Conservation (phyloP, 2,797 vertebrate species). For the Hybognathus amarus region DNA sequence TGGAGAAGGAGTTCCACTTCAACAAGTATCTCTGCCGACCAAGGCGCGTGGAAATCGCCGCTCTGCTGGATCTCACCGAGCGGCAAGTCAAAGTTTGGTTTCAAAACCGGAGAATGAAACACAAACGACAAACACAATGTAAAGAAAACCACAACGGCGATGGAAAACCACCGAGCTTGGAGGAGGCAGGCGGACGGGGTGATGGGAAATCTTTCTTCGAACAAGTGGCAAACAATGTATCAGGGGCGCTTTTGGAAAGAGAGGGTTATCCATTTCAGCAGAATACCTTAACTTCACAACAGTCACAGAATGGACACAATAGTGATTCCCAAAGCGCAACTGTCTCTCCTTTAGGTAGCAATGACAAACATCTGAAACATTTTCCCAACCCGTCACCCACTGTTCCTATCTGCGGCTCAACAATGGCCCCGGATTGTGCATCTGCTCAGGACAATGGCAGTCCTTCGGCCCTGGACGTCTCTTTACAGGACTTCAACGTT, state of each 20-base stretch:
- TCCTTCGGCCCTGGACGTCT: conserved; percentile 87
- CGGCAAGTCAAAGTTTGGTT: conserved; percentile 99
- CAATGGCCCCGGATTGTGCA: conserved; percentile 94
- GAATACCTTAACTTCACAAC: conserved; percentile 87
- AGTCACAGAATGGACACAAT: conserved; percentile 88
- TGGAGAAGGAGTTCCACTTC: conserved; percentile 98
- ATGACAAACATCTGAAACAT: conserved; percentile 99
- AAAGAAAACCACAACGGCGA: conserved; percentile 93
- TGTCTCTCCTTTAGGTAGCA: conserved; percentile 92
- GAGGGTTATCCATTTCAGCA: conserved; percentile 90
- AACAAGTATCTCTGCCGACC: conserved; percentile 98
- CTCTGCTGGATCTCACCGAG: conserved; percentile 92
- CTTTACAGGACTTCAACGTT: conserved; percentile 91
- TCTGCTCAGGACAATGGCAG: conserved; percentile 93
- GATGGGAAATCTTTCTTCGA: conserved; percentile 88
- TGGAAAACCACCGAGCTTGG: conserved; percentile 83
- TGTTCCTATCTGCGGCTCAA: conserved; percentile 88
- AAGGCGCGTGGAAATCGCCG: conserved; percentile 92
- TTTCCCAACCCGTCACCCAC: conserved; percentile 91
- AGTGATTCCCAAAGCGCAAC: conserved; percentile 88
- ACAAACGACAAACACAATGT: conserved; percentile 94
- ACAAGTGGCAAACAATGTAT: conserved; percentile 80
- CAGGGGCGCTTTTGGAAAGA: conserved; percentile 86
- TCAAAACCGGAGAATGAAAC: conserved; percentile 97
- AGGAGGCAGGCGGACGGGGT: conserved; percentile 80